Evolutionary conservation across 2,888 invertebrate species (phyloP).

Genomic region (Cheilosia vulpina): DNA sequence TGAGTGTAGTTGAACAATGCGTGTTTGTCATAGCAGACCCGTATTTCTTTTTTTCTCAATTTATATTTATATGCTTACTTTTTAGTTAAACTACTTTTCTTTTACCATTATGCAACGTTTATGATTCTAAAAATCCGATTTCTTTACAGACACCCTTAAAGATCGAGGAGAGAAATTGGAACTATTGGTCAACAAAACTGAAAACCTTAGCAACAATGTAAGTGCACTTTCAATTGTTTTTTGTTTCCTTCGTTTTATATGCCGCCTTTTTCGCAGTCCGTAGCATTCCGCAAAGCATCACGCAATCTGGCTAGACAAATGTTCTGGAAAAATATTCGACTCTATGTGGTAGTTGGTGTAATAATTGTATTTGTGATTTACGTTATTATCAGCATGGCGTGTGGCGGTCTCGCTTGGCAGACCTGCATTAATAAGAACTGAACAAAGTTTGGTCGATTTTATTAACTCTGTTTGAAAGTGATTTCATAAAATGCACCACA

Average conservation of each 20-base stretch:
- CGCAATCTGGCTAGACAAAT: slow-evolving; percentile 93
- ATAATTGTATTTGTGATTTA: slow-evolving; percentile 90
- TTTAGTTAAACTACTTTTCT: too few species aligned
- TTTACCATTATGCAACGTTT: too few species aligned
- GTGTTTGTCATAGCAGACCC: too few species aligned
- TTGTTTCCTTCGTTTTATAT: slow-evolving; percentile 34
- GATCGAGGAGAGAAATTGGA: slow-evolving; percentile 96
- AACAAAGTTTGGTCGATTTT: background rate
- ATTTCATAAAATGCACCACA: slow-evolving; percentile 12
- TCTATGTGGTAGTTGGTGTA: slow-evolving; percentile 89
- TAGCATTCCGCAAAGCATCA: slow-evolving; percentile 93
- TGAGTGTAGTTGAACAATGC: too few species aligned
- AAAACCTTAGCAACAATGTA: slow-evolving; percentile 94
- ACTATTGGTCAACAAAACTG: slow-evolving; percentile 95
- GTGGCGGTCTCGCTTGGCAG: slow-evolving; percentile 93
- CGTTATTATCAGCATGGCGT: slow-evolving; percentile 93
- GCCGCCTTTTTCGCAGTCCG: slow-evolving; percentile 87
- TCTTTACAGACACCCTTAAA: slow-evolving; percentile 91
- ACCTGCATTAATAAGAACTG: slow-evolving; percentile 85
- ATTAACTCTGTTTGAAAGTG: slow-evolving; percentile 21
- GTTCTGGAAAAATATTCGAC: slow-evolving; percentile 97
- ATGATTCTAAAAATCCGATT: background rate
- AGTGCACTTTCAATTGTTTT: slow-evolving; percentile 82
- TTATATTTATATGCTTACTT: too few species aligned
- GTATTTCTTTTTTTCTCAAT: too few species aligned